Evolutionary conservation across 2,797 vertebrate species (phyloP).

Genomic region (Enteromius mattozi): DNA sequence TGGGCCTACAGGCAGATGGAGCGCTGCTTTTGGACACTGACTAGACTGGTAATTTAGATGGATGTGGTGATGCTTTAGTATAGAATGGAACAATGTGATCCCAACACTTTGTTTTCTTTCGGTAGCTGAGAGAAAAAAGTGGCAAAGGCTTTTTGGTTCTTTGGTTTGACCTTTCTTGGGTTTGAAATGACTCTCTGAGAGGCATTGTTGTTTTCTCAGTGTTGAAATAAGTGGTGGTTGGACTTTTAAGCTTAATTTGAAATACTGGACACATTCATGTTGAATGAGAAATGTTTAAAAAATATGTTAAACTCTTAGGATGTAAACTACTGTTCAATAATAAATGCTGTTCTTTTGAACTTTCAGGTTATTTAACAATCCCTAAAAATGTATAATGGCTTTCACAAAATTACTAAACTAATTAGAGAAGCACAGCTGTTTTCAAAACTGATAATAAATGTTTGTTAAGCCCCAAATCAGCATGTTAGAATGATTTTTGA

Average conservation of each 20-base stretch:
- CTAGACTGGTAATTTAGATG: slow-evolving; percentile 43
- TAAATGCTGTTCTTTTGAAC: not conserved
- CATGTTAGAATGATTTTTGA: not conserved
- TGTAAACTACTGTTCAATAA: not conserved
- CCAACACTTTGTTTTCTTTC: slow-evolving; percentile 17
- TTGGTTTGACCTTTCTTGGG: slow-evolving; percentile 13
- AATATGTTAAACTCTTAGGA: not conserved
- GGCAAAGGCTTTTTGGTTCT: not conserved
- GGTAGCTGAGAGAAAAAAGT: not conserved
- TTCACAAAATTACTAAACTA: not conserved
- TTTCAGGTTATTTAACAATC: not conserved
- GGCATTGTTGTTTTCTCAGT: slow-evolving; percentile 17
- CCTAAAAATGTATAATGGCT: not conserved
- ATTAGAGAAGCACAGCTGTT: not conserved
- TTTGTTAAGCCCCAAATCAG: not conserved
- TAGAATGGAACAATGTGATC: slow-evolving; percentile 38
- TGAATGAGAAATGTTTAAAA: not conserved
- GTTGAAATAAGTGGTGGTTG: not conserved
- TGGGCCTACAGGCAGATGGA: slow-evolving; percentile 42
- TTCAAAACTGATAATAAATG: not conserved
- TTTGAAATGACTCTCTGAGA: slow-evolving; percentile 24
- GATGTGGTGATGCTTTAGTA: slow-evolving; percentile 51
- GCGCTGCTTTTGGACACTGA: slow-evolving; percentile 40
- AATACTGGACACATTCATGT: not conserved
- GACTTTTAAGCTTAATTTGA: not conserved